A percentile compares a stretch with the other conserved stretches of the same genome.
Conservation (phyloP, 2,888 invertebrate genomes). For the Saturnia pavonia region DNA sequence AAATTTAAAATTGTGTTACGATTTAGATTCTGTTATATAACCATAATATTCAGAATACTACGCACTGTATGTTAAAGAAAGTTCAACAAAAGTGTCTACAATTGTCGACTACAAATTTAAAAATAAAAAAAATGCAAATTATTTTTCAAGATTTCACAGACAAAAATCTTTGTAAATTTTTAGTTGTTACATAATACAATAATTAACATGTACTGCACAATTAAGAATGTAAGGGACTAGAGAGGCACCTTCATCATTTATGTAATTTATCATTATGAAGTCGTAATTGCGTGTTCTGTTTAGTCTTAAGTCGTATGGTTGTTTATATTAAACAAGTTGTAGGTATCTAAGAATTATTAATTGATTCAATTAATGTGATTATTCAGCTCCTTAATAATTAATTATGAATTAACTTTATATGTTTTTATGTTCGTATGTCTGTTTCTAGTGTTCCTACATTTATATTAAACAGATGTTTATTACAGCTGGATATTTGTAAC, state of each 20-base stretch:
- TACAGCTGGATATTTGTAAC: slow-evolving; percentile 38
- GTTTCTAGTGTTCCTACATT: background rate
- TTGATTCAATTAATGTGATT: background rate
- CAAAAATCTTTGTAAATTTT: background rate
- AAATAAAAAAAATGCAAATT: no score
- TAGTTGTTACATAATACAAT: background rate
- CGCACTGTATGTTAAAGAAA: background rate
- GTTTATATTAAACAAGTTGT: background rate
- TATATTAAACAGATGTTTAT: background rate
- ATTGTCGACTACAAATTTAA: no score
- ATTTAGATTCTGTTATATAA: slow-evolving; percentile 13
- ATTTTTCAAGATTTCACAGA: no score
- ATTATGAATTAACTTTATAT: background rate
- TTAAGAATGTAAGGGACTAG: background rate
- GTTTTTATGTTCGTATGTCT: no score
- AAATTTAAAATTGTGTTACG: slow-evolving; percentile 29
- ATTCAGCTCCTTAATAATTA: background rate
- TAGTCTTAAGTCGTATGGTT: background rate
- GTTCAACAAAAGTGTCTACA: background rate
- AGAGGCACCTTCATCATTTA: background rate
- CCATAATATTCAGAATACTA: background rate
- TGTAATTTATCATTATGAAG: background rate
- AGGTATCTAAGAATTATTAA: background rate
- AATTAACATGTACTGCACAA: background rate
- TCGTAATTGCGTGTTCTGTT: background rate